Evolutionary conservation across 2,888 invertebrate genomes (phyloP), one percentile per base, ranked within the genome.

Genomic region (Helicoverpa assulta): DNA sequence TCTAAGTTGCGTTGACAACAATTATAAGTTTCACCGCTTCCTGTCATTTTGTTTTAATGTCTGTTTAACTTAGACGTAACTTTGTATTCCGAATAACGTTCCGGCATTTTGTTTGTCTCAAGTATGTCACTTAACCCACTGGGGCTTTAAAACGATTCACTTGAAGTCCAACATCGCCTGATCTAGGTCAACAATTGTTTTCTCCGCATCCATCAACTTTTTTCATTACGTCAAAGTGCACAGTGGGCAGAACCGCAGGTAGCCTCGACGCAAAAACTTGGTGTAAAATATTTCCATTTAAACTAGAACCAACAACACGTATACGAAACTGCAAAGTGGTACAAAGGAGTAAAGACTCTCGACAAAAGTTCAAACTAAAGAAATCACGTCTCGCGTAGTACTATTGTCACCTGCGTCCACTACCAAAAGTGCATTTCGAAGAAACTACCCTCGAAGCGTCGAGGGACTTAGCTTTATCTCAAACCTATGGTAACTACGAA

Each of bases 1-100:
- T 92, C 90, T 90, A 91, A 92, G 91, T 92, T 92, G 76, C 64
- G 88, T 86, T 86, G 88, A 87, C 87, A 89, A 89, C 89, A 90
- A 91, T 91, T 90, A 89, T 86, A 91, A 92, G 89, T 92, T 89
- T 57, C 12, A 63, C 66, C 76, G 68, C 73, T 73, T 81, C 66
- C 73, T 81, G 83, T 85, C 85, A 84, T 87, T 86, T 85, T 84
- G 82, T 85, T 88, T 86, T 87, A 89, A 87, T 85, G 85, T 84
- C 82, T 85, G 81, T 80, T 82, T 55, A 82, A 84, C 82, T 83
- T 86, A 59, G 64, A 79, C 71, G 54, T 73, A 80, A 84, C 85
- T 85, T 84, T 55, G 70, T 72, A 61, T 68, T 68, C 54, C n/a
- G 29, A 70, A 54, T 54, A 56, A n/a, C 66, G 60, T 80, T 67